Evolutionary conservation across 2,797 vertebrate species (phyloP), one percentile per base, ranked within the genome.

Genomic region (Limnodromus scolopaceus): DNA sequence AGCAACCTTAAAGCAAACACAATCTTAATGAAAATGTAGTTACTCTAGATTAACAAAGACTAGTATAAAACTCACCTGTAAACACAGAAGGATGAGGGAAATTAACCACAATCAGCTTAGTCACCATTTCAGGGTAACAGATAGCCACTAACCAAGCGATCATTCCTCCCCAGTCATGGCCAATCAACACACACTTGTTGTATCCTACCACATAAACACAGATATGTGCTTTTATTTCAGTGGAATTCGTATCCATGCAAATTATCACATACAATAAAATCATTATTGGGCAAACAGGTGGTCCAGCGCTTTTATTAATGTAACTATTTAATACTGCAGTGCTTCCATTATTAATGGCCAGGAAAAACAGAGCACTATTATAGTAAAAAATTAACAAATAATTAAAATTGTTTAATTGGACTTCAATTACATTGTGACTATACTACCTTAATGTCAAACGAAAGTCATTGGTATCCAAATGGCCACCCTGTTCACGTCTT

Each of bases 101-200:
- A 97, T 99, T 99, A 53, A 99, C 98, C 93, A 99, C 99, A 66
- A 99, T 99, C 93, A 99, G 99, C 92, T 99, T 99, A 19, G 98
- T 99, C 96, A 99, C 99, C 99, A 99, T 99, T 98, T 99, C 99
- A 12, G 99, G 99, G 96, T 99, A 99, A 96, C 99, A 99, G 92
- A 99, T 99, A 71, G 99, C 99, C 83, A 99, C 99, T 68, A 99
- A 98, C 99, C 99, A 99, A 27, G 99, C 99, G 13, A 99, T 98
- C 97, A 99, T 99, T 92, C 99, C 99, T 20, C 99, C 99, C 99
- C 99, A 99, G 98, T 99, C 99, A 12, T 99, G 99, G 85, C 99
- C 99, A 94, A 99, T 98, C 68, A 99, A 98, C 96, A 99, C 99
- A 97, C 99, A 99, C 98, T 99, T 99, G 98, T 98, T 99, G 96